phyloP scores from a whole-genome alignment of 2,888 invertebrate genomes.

The Pterostichus niger region DNA sequence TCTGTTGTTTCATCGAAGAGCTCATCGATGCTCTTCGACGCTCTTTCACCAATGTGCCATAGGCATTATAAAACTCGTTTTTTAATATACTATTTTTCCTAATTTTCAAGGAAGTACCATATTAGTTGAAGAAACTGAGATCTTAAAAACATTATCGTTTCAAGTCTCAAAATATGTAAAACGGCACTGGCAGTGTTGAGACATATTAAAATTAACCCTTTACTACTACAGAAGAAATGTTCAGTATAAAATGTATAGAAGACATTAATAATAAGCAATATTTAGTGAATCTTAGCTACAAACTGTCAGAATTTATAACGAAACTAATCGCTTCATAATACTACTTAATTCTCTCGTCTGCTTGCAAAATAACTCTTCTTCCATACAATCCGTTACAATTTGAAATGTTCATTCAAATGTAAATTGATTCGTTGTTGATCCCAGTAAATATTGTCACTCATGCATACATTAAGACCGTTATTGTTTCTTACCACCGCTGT shows the following conservation, averaged over 20 bases:
- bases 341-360: constrained; percentile 28
- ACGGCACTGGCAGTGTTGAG: no score
- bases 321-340: neutral
- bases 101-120: no score
- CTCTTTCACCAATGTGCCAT: no score
- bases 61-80: no score
- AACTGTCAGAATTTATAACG: constrained; percentile 10
- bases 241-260: constrained; percentile 1
- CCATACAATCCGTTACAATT: neutral
- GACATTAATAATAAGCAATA: constrained; percentile 4
- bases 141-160: no score
- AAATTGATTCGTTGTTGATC: constrained; percentile 37
- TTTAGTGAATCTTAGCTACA: neutral
- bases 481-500: constrained; percentile 22
- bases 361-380: constrained; percentile 15
- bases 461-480: constrained; percentile 41
- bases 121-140: no score
- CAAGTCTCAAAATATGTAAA: no score
- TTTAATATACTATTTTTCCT: no score
- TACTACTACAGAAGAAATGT: neutral
- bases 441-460: constrained; percentile 45
- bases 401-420: constrained; percentile 44
- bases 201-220: no score
- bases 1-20: no score
- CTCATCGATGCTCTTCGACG: no score